Base-by-base conservation (phyloP, 1,140 invertebrate species). In the Harpegnathos saltator region DNA sequence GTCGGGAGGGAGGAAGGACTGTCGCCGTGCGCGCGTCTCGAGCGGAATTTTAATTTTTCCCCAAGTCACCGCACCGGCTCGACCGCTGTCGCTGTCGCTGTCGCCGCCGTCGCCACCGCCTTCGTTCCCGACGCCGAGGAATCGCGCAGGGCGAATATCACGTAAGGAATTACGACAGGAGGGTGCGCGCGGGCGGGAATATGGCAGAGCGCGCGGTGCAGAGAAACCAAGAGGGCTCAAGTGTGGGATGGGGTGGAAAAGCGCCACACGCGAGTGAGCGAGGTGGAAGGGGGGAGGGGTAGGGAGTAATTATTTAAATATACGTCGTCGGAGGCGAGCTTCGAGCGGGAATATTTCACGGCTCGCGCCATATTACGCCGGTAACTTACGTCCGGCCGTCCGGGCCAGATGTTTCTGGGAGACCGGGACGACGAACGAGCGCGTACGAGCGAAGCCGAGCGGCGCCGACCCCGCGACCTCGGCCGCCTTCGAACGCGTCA, bases 331-430 rank as follows among this genome's bases (percentile, higher is more conserved):
- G 24, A 54, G 72, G 87, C 66, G 77, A 88, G 83, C 66, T 74
- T 87, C 87, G 84, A 85, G 85, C 81, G 50, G 77, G 85, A 91
- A 92, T 92, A 92, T 92, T 91, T 92, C 89, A 90, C 88, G 72
- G 88, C 68, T 85, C 61, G 63, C 54, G 88, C 90, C 88, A 92
- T 92, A 92, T 92, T 92, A 91, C 85, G 85, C 83, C 89, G 88
- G 88, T 92, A 92, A 92, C 89, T 92, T 90, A 91, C 82, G 72
- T 74, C 77, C 74, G 82, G 85, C 82, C 78, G 86, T 87, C 82
- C 85, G 73, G 85, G 86, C 90, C 91, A 91, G 88, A 92, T 91
- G 91, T 92, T 92, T 87, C 87, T 88, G 75, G 85, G 80, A 83
- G 71, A 80, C 72, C 68, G 77, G 87, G 87, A 91, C 73, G 81